Evolutionary conservation across 2,797 vertebrate species (phyloP).

Genomic region (Gallinago solitaria): DNA sequence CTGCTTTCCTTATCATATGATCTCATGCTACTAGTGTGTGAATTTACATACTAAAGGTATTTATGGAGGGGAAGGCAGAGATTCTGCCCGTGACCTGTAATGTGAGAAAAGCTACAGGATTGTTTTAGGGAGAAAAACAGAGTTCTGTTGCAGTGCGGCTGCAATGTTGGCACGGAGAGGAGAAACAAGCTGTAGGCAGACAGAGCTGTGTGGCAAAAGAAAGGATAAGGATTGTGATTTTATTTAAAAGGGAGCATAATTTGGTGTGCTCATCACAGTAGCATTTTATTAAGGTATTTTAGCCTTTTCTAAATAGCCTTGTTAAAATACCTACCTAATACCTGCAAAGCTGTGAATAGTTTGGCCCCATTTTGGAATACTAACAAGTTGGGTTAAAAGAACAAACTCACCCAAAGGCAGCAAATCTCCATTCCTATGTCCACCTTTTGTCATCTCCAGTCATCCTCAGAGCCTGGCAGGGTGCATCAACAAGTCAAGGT

Average conservation of each 20-base stretch:
- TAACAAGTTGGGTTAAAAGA: slow-evolving; percentile 60
- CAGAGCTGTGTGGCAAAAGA: not conserved
- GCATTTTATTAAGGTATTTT: slow-evolving; percentile 13
- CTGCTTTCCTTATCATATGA: not conserved
- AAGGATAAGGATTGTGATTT: not conserved
- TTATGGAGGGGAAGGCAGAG: not conserved
- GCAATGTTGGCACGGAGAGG: not conserved
- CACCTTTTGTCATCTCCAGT: slow-evolving; percentile 55
- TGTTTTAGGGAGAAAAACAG: not conserved
- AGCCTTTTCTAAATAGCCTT: not conserved
- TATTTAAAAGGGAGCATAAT: not conserved
- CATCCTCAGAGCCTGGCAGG: slow-evolving; percentile 45
- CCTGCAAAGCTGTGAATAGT: not conserved
- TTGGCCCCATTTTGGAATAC: not conserved
- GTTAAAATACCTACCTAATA: not conserved
- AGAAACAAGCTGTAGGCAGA: not conserved
- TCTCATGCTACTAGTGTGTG: not conserved
- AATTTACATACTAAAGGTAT: not conserved
- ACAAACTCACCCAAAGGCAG: slow-evolving; percentile 27
- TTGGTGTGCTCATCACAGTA: not conserved
- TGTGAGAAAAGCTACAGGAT: slow-evolving; percentile 1
- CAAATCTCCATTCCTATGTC: slow-evolving; percentile 18
- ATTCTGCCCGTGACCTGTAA: not conserved
- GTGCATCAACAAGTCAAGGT: slow-evolving; percentile 43
- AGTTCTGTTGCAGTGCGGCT: not conserved